These are phyloP conservation scores for Labeo calbasu DNA, from an alignment of 2,797 vertebrate species.

Conservation along the genomic window DNA sequence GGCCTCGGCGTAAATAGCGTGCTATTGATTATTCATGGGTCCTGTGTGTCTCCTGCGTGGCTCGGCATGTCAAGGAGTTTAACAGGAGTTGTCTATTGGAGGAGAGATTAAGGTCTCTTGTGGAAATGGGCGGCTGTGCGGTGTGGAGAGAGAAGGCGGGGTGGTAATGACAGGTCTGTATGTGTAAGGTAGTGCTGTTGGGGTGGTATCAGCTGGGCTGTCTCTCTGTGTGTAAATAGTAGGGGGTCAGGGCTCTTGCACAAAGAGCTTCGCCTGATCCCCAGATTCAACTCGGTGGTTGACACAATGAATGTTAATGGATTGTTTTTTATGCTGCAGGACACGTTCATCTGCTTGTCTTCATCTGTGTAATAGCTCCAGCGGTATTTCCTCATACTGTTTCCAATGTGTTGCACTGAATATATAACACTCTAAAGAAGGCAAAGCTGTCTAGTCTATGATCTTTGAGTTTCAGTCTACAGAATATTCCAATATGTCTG, in stretches of 20 bases:
- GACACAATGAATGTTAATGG: constrained; percentile 51
- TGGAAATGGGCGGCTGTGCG: constrained; percentile 72
- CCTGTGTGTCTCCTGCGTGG: constrained; percentile 40
- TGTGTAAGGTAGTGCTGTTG: constrained; percentile 75
- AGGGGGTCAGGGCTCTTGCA: constrained; percentile 73
- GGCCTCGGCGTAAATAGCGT: constrained; percentile 61
- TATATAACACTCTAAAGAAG: not conserved
- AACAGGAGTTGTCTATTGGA: constrained; percentile 68
- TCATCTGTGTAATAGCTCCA: constrained; percentile 21
- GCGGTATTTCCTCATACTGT: not conserved
- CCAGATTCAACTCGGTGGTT: constrained; percentile 62
- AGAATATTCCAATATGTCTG: not conserved
- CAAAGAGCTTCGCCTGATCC: constrained; percentile 78
- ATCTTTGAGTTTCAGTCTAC: not conserved
- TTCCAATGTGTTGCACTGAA: constrained; percentile 28
- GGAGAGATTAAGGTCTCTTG: constrained; percentile 79
- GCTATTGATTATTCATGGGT: constrained; percentile 76
- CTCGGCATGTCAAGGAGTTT: constrained; percentile 68
- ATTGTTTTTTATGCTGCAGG: constrained; percentile 21
- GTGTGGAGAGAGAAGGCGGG: constrained; percentile 56
- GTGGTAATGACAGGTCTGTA: constrained; percentile 76
- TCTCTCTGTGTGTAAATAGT: constrained; percentile 79
- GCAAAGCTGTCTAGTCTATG: not conserved
- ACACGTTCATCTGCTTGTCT: constrained; percentile 16
- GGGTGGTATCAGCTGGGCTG: constrained; percentile 78